phyloP scores from a whole-genome alignment of 1,140 invertebrate species.

The Mizuhopecten yessoensis region DNA sequence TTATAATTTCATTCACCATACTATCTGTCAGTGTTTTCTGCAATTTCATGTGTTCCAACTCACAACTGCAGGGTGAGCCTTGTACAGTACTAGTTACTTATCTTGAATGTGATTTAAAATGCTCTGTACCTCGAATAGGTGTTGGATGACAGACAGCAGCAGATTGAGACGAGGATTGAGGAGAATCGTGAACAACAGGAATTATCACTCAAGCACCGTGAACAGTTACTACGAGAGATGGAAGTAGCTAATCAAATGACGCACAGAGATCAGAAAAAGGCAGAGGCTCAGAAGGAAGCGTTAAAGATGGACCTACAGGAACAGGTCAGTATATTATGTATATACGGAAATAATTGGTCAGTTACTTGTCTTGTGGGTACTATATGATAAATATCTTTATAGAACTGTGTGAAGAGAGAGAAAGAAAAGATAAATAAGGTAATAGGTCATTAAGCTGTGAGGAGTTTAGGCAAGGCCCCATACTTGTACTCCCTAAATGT shows the following conservation, averaged over 20 bases:
- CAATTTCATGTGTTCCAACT: too few relatives aligned
- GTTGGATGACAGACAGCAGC: constrained; percentile 78
- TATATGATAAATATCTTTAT: not conserved
- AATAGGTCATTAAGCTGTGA: too few relatives aligned
- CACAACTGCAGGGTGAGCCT: too few relatives aligned
- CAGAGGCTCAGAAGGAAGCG: constrained; percentile 72
- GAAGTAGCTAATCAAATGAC: constrained; percentile 82
- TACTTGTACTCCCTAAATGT: too few relatives aligned
- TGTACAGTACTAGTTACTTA: too few relatives aligned
- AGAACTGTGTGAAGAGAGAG: too few relatives aligned
- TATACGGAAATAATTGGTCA: too few relatives aligned
- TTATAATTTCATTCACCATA: too few relatives aligned
- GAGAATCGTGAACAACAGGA: constrained; percentile 76
- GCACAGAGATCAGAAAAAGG: constrained; percentile 76
- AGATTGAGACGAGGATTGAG: constrained; percentile 79
- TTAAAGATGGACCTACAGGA: constrained; percentile 77
- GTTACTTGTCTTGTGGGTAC: too few relatives aligned
- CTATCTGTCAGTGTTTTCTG: too few relatives aligned
- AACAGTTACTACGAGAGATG: constrained; percentile 81
- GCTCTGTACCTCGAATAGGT: constrained; percentile 71
- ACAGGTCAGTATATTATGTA: constrained; percentile 74
- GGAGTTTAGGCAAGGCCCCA: too few relatives aligned
- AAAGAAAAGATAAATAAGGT: too few relatives aligned
- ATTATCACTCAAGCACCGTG: constrained; percentile 80
- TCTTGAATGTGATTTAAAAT: not conserved